Conservation (phyloP, 2,797 vertebrate species). For the Gadopsis marmoratus region DNA sequence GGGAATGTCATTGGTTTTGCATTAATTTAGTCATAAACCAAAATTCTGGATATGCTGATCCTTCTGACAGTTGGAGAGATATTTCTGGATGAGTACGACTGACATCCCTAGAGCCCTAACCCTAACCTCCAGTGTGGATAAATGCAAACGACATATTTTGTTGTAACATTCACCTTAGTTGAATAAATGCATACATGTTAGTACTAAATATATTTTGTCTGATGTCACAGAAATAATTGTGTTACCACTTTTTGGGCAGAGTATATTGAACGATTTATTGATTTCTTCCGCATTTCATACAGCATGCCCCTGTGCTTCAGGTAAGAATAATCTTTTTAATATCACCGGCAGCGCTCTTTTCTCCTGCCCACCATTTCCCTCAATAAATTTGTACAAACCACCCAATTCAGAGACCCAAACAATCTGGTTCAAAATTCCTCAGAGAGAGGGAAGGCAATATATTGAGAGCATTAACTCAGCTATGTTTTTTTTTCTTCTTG, state of each 20-base stretch:
- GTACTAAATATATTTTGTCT: slow-evolving; percentile 8
- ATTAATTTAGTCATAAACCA: background rate
- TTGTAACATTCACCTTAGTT: background rate
- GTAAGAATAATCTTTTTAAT: slow-evolving; percentile 63
- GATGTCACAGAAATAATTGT: slow-evolving; percentile 25
- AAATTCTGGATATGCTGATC: background rate
- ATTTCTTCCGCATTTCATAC: slow-evolving; percentile 26
- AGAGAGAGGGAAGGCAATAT: slow-evolving; percentile 30
- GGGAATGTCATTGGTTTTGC: background rate
- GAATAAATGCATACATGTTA: slow-evolving; percentile 8
- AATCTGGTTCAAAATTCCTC: slow-evolving; percentile 46
- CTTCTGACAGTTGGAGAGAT: background rate
- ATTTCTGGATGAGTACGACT: background rate
- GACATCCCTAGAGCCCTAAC: background rate
- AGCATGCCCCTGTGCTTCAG: slow-evolving; percentile 24
- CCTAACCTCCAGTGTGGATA: background rate
- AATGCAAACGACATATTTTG: background rate
- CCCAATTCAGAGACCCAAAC: slow-evolving; percentile 52
- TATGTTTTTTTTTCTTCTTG: slow-evolving; percentile 12
- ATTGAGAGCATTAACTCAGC: slow-evolving; percentile 37
- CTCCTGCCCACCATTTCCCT: slow-evolving; percentile 34
- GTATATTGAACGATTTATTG: slow-evolving; percentile 45
- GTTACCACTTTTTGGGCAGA: slow-evolving; percentile 1
- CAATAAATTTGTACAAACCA: slow-evolving; percentile 62
- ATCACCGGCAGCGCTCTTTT: slow-evolving; percentile 41